Conservation (phyloP, 2,888 invertebrate genomes). For the Xanthia icteritia region DNA sequence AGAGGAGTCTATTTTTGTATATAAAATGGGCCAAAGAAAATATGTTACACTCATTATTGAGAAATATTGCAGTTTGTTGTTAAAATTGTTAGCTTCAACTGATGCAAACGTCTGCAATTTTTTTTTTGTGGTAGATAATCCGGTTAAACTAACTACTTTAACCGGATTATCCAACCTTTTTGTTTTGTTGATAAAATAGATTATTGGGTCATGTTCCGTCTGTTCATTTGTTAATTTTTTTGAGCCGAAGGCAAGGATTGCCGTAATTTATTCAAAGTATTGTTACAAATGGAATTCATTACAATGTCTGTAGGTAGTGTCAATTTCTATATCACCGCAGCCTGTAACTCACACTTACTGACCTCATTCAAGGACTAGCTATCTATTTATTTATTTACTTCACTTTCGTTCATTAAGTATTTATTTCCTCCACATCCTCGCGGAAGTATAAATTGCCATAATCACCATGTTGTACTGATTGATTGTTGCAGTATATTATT, state of each 20-base stretch:
- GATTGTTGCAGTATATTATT: background rate
- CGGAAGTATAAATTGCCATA: no score
- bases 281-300: slow-evolving; percentile 22
- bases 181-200: background rate
- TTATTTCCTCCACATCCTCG: background rate
- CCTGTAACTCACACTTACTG: background rate
- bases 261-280: background rate
- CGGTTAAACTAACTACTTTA: no score
- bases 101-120: no score
- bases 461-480: background rate
- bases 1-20: background rate
- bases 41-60: background rate
- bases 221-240: background rate
- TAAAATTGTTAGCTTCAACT: background rate
- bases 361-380: background rate
- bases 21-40: background rate
- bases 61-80: background rate
- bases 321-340: slow-evolving; percentile 14
- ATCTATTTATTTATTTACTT: background rate
- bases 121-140: no score
- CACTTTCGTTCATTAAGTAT: background rate
- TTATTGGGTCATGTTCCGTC: background rate
- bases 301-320: background rate
- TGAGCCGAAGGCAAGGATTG: background rate
- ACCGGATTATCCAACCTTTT: background rate